Evolutionary conservation across 2,888 invertebrate species (phyloP), one percentile per base, ranked within the genome.

Genomic region (Bugula neritina): DNA sequence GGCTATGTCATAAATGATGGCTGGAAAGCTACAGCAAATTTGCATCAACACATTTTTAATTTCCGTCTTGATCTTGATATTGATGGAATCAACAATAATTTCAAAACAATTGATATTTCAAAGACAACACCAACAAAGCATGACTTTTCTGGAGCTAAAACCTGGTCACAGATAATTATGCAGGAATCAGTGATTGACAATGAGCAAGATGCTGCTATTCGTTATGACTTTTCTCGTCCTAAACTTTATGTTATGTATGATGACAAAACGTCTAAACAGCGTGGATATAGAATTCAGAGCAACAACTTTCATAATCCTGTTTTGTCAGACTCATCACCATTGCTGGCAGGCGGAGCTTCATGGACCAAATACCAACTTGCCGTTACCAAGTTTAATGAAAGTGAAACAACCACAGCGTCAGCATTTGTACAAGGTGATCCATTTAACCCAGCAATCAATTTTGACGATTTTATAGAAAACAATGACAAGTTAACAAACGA

Each of bases 361-460:
- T 82, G 81, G 82, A 75, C 78, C 0, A 74, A 78, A 23, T 77
- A 80, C 72, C 80, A 80, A 73, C 73, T 80, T 73, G 78, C 79
- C 2, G 77, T 81, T 31, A 81, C 80, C 1, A 75, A 74, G 34
- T 76, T 78, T 27, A 76, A 78, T 35, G 79, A 80, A 25, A 77
- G 76, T 10, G 81, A 81, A 74, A 76, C 78, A 63, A 74, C 77
- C 29, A 80, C 80, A 58, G 78, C 79, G 17, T 80, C 80, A 0
- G 72, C 79, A 21, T 81, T 78, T 72, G 77, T 79, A n/a, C 79
- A 80, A 78, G 70, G 80, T 79, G 81, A 81, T 75, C 77, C 80
- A 10, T 72, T 71, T 2, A 75, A 80, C 29, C 80, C 80, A 0
- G 80, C 79, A 10, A 79, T 80, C 34, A 78, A 79, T 74, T 80